phyloP scores from a whole-genome alignment of 2,113 vertebrate genomes.

The Tetrax tetrax region DNA sequence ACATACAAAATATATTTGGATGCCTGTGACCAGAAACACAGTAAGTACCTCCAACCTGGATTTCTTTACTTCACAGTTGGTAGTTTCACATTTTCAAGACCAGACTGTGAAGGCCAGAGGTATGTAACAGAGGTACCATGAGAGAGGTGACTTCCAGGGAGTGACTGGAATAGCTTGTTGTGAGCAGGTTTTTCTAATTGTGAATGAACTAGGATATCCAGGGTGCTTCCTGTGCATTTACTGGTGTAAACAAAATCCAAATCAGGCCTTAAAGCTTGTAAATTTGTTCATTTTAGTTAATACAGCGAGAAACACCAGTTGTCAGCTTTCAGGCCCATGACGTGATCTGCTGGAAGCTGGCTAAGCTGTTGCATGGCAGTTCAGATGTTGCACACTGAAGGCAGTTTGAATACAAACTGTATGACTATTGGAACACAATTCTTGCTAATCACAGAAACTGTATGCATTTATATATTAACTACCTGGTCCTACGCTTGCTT shows the following conservation, averaged over 20 bases:
- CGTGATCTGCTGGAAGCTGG: not conserved
- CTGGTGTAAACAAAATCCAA: not conserved
- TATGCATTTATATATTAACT: not conserved
- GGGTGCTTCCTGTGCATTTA: not conserved
- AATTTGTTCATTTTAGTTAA: not conserved
- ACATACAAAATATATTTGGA: not conserved
- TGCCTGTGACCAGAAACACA: not conserved
- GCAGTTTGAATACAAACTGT: not conserved
- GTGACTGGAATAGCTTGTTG: not conserved
- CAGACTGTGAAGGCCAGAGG: not conserved
- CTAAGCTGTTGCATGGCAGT: not conserved
- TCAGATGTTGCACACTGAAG: not conserved
- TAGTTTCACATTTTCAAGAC: not conserved
- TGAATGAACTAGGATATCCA: not conserved
- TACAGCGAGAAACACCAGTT: not conserved
- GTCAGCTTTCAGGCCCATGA: not conserved
- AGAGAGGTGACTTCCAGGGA: not conserved
- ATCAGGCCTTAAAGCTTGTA: not conserved
- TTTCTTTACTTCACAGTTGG: not conserved
- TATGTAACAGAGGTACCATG: not conserved
- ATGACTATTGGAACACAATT: not conserved
- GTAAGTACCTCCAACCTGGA: not conserved
- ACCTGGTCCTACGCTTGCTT: not conserved
- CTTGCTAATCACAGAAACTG: not conserved
- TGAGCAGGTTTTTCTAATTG: not conserved